Conservation (phyloP, 2,888 invertebrate genomes). For the Frankliniella intonsa region DNA sequence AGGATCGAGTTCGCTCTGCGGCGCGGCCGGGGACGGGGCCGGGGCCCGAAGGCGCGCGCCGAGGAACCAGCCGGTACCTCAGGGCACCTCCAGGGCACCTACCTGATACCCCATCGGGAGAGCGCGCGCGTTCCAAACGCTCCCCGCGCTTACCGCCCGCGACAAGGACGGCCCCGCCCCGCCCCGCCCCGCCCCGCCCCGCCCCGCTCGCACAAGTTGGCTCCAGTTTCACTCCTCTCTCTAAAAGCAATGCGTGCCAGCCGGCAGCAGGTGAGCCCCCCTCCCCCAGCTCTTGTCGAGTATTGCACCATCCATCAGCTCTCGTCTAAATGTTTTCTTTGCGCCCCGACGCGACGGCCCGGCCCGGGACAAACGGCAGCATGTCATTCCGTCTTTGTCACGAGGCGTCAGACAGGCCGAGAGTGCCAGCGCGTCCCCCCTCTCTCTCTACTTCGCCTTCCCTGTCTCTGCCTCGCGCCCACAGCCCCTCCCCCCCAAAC, state of each 20-base stretch:
- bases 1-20: too few relatives aligned
- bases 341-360: not conserved
- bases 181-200: not conserved
- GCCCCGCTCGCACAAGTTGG: not conserved
- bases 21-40: too few relatives aligned
- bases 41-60: too few relatives aligned
- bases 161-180: not conserved
- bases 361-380: not conserved
- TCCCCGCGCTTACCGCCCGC: too few relatives aligned
- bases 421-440: not conserved
- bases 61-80: too few relatives aligned
- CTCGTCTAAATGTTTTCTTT: slow-evolving; percentile 24
- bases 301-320: slow-evolving; percentile 24
- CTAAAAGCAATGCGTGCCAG: slow-evolving; percentile 6
- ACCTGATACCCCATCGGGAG: too few relatives aligned
- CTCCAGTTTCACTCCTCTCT: slow-evolving; percentile 17
- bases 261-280: slow-evolving; percentile 6
- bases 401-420: not conserved
- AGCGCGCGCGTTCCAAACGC: too few relatives aligned
- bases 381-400: slow-evolving; percentile 15
- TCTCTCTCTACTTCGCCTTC: not conserved
- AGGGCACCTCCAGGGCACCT: too few relatives aligned
- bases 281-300: not conserved
- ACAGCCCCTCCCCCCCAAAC: not conserved
- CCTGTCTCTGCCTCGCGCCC: not conserved